Base-by-base conservation (phyloP, 1,140 invertebrate genomes). In the Drosophila kepulauana region DNA sequence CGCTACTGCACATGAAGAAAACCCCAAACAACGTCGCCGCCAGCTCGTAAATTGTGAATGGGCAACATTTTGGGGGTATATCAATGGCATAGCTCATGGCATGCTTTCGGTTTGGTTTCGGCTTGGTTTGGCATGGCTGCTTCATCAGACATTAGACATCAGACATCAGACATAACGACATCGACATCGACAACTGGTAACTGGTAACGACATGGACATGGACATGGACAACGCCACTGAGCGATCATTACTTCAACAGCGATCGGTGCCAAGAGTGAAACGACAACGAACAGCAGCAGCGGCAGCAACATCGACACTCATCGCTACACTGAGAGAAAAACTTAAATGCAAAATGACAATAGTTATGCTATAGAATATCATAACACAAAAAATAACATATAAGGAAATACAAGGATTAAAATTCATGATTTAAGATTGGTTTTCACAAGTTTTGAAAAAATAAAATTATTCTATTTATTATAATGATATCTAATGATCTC, bases 1-100 rank as follows among this genome's bases (percentile, higher is more conserved):
- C 66, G 20, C 66, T 62, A 46, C 68, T 64, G 68, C 68, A 71
- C 16, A 64, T 66, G 35, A 38, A 38, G 52, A 66, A 25, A 72
- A 65, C 41, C 43, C 62, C 35, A 38, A 38, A 51, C 2, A 25
- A 25, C 20, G 20, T 25, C 20, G 25, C 62, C 52, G 69, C 20
- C 10, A 30, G 62, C 25, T 67, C 63, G 48, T 73, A 73, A 68
- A 73, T 68, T 73, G n/a, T 61, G 71, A 74, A 74, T 74, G 56
- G 63, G 30, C 20, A 25, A 25, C 20, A 25, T 68, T 68, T 61
- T 30, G 56, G 71, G 48, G 54, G 56, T 67, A 52, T 52, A 51
- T 58, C 54, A 51, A 72, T 66, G 43, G 69, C 49, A 46, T 25
- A 13, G 25, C 11, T 38, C 35, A 15, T 30, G 15, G 45, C 41